A percentile compares a stretch with the other conserved stretches of the same genome.
Conservation (phyloP, 1,140 invertebrate genomes). For the Diabrotica virgifera region DNA sequence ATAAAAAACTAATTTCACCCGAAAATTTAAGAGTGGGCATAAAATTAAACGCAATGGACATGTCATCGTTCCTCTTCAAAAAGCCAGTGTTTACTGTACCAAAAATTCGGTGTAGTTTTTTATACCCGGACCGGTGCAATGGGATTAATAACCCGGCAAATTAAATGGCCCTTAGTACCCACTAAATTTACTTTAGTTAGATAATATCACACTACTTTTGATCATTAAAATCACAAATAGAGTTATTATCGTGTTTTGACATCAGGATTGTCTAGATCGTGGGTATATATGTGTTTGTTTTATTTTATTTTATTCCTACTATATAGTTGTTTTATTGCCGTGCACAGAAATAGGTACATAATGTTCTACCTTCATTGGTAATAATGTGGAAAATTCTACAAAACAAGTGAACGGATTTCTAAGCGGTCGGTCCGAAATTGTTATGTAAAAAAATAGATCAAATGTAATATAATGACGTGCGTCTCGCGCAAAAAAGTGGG, state of each 20-base stretch:
- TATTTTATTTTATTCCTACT: too few relatives aligned
- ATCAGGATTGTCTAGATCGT: not conserved
- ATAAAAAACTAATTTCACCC: not conserved
- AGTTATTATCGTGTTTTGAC: not conserved
- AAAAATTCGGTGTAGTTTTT: not conserved
- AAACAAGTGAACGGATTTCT: too few relatives aligned
- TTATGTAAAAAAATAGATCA: too few relatives aligned
- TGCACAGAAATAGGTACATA: too few relatives aligned
- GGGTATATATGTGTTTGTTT: not conserved
- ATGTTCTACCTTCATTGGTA: too few relatives aligned
- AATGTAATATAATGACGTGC: too few relatives aligned
- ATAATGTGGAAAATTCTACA: too few relatives aligned
- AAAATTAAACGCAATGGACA: not conserved
- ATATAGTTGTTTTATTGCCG: too few relatives aligned
- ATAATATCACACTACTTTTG: not conserved
- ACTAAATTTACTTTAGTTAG: not conserved
- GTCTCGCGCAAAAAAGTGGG: too few relatives aligned
- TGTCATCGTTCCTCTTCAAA: not conserved
- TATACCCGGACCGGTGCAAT: not conserved
- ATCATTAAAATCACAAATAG: not conserved
- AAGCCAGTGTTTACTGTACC: not conserved
- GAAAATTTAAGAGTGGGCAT: not conserved
- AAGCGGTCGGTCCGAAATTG: too few relatives aligned
- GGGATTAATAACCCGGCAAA: not conserved
- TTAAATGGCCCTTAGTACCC: slow-evolving; percentile 1